Evolutionary conservation across 2,113 vertebrate genomes (phyloP), one percentile per base, ranked within the genome.

Genomic region (Pogona vitticeps): DNA sequence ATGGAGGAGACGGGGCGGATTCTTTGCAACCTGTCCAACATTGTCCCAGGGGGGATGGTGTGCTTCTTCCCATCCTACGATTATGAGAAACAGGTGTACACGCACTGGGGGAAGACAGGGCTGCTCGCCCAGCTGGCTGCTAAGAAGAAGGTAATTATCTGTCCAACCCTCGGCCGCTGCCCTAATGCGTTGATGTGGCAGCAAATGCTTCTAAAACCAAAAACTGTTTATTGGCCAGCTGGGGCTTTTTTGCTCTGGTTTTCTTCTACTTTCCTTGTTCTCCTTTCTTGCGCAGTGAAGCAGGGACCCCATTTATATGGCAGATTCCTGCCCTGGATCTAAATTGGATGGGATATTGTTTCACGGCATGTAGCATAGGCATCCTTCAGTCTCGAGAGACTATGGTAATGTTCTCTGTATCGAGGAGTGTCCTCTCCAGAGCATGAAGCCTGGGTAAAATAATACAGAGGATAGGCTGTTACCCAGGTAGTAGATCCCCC

Each of bases 41-140:
- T 99, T 91, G 96, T 99, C 42, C 98, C 97, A 0, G 98, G 98
- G 2, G 99, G 98, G 0, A 91, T 99, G 21, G 98, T 99, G 82
- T 99, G 98, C 90, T 99, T 99, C 94, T 99, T 99, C 79, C 97
- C 99, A 3, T 99, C 98, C 33, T 99, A 99, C 0, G 98, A 99
- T 0, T 99, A 99, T 12, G 97, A 97, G 58, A 97, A 94, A 85
- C 96, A 96, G 81, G 96, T 98, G 36, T 92, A 97, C 0, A 86
- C 91, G 7, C 97, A 97, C 94, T 99, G 99, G 99, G 98, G 98
- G 83, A 95, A 95, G 85, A 97, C 89, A 0, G 97, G 98, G 1
- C 83, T 97, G 79, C 94, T 99, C 17, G 86, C 93, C 21, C 96
- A 97, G 38, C 93, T 99, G 83, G 94, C 95, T 14, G 46, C 92